phyloP scores from a whole-genome alignment of 2,888 invertebrate genomes.

The Bibio marci region DNA sequence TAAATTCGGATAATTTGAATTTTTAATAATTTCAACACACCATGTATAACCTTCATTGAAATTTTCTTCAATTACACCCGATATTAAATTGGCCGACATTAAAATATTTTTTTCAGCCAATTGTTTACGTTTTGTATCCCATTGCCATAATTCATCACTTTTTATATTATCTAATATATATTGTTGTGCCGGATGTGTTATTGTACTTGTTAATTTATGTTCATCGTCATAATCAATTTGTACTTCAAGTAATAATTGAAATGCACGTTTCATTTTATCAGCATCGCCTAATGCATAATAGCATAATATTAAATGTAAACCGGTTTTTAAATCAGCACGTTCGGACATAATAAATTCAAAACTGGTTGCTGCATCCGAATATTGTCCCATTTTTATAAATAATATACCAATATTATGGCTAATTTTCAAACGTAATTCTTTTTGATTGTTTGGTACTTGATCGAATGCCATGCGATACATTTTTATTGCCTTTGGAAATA shows the following conservation, averaged over 20 bases:
- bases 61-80: constrained; percentile 59
- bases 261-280: constrained; percentile 86
- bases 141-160: constrained; percentile 55
- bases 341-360: constrained; percentile 98
- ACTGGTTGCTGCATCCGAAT: constrained; percentile 87
- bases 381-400: constrained; percentile 90
- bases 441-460: constrained; percentile 85
- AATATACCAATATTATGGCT: constrained; percentile 90
- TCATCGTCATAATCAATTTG: constrained; percentile 71
- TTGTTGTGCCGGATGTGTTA: constrained; percentile 9
- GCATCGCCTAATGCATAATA: constrained; percentile 79
- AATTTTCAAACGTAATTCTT: constrained; percentile 84
- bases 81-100: constrained; percentile 75
- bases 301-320: constrained; percentile 77
- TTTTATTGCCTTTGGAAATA: constrained; percentile 88
- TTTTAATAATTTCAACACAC: constrained; percentile 89
- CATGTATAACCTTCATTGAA: constrained; percentile 56
- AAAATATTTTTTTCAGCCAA: constrained; percentile 70
- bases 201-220: constrained; percentile 40
- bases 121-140: constrained; percentile 50
- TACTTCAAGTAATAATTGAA: constrained; percentile 76
- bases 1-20: constrained; percentile 65
- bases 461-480: constrained; percentile 97
- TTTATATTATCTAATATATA: constrained; percentile 51
- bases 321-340: constrained; percentile 72